Percentiles rank a stretch among this genome's conserved stretches.
Evolutionary conservation across 2,888 invertebrate species (phyloP).

Genomic region (Xanthia icteritia): DNA sequence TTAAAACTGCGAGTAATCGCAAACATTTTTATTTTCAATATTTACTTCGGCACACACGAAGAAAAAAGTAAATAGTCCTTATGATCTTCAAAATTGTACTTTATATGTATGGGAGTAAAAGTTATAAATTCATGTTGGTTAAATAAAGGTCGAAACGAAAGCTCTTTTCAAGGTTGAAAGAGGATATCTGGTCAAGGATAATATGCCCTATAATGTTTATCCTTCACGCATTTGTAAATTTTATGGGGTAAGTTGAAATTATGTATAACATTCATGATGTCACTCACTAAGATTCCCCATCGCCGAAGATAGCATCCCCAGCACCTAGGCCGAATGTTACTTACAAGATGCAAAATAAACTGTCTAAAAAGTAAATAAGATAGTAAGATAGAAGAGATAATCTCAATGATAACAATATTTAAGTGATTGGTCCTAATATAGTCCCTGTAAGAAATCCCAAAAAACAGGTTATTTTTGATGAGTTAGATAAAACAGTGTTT

Average conservation of each 20-base stretch:
- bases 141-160: constrained; percentile 46
- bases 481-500: background rate
- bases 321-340: background rate
- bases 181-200: constrained; percentile 59
- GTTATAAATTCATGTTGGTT: constrained; percentile 16
- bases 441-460: background rate
- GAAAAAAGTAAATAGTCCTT: constrained; percentile 53
- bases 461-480: background rate
- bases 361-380: background rate
- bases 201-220: constrained; percentile 41
- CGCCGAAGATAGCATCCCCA: background rate
- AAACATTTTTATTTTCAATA: constrained; percentile 73
- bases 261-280: background rate
- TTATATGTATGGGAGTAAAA: constrained; percentile 12
- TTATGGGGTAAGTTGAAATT: constrained; percentile 11
- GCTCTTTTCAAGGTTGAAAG: constrained; percentile 56
- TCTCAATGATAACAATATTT: background rate
- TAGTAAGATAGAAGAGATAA: background rate
- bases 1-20: constrained; percentile 70
- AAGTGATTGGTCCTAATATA: background rate
- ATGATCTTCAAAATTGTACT: constrained; percentile 34
- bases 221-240: constrained; percentile 33
- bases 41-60: constrained; percentile 59
- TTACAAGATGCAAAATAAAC: background rate
- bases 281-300: background rate